Evolutionary conservation across 2,888 invertebrate genomes (phyloP).

Genomic region (Ctenicera cuprea): DNA sequence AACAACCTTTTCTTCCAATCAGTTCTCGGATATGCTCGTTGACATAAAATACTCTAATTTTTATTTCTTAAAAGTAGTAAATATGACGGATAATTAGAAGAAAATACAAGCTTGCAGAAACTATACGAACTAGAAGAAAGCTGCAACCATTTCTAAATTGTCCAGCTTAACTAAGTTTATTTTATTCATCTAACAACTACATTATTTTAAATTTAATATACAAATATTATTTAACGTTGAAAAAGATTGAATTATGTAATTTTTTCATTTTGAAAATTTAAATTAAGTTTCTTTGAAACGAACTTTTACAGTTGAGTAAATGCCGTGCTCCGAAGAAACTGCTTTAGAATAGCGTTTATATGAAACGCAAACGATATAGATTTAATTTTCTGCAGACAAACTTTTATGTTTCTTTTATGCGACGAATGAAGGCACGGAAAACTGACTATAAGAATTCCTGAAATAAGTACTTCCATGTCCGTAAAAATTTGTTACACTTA

Average conservation of each 20-base stretch:
- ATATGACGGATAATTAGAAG: too few relatives aligned
- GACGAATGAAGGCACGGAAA: neutral
- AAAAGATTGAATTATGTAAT: neutral
- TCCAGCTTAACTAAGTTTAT: neutral
- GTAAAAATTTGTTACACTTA: neutral
- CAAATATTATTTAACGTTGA: neutral
- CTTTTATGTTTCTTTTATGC: slow-evolving; percentile 15
- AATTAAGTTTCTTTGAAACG: neutral
- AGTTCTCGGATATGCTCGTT: too few relatives aligned
- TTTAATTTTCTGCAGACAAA: slow-evolving; percentile 11
- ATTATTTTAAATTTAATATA: neutral
- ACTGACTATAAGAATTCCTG: neutral
- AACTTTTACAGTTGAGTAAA: slow-evolving; percentile 5
- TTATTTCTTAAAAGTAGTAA: too few relatives aligned
- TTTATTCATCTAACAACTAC: too few relatives aligned
- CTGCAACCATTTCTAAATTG: too few relatives aligned
- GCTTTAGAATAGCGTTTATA: slow-evolving; percentile 5
- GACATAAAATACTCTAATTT: too few relatives aligned
- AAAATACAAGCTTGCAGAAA: too few relatives aligned
- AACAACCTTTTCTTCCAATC: neutral
- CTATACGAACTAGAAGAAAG: too few relatives aligned
- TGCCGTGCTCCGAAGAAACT: neutral
- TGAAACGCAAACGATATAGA: slow-evolving; percentile 17
- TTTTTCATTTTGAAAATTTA: neutral
- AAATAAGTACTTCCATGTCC: neutral